Percentiles rank a stretch among this genome's conserved stretches.
Evolutionary conservation across 2,113 vertebrate genomes (phyloP).

Genomic region (Oxyura jamaicensis): DNA sequence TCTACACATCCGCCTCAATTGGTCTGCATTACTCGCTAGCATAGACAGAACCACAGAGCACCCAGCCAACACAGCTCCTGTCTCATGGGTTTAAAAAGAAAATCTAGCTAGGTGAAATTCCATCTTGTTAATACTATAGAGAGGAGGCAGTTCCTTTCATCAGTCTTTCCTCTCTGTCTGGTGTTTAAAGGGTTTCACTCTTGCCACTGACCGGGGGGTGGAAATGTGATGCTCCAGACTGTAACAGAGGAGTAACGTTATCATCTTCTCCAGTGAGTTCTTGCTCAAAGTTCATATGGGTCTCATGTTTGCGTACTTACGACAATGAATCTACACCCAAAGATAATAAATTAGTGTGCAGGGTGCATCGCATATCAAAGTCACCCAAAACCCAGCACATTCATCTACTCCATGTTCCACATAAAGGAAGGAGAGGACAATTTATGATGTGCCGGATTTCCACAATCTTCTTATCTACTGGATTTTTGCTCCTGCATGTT

Average conservation of each 20-base stretch:
- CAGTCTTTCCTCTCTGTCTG: not conserved
- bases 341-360: not conserved
- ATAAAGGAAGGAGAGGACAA: not conserved
- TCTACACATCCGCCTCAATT: not conserved
- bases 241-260: not conserved
- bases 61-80: not conserved
- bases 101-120: slow-evolving; percentile 10
- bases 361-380: not conserved
- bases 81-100: not conserved
- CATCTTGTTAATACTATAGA: not conserved
- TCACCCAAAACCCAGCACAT: not conserved
- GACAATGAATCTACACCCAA: not conserved
- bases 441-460: not conserved
- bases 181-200: not conserved
- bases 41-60: not conserved
- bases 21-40: not conserved
- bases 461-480: not conserved
- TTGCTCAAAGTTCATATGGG: not conserved
- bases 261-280: not conserved
- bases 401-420: not conserved
- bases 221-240: slow-evolving; percentile 7
- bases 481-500: not conserved
- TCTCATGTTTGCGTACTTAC: not conserved
- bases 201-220: not conserved
- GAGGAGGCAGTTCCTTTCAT: not conserved